Percentiles rank a stretch among this genome's conserved stretches.
Evolutionary conservation across 2,888 invertebrate species (phyloP).

Genomic region (Amblyjoppa fuscipennis): DNA sequence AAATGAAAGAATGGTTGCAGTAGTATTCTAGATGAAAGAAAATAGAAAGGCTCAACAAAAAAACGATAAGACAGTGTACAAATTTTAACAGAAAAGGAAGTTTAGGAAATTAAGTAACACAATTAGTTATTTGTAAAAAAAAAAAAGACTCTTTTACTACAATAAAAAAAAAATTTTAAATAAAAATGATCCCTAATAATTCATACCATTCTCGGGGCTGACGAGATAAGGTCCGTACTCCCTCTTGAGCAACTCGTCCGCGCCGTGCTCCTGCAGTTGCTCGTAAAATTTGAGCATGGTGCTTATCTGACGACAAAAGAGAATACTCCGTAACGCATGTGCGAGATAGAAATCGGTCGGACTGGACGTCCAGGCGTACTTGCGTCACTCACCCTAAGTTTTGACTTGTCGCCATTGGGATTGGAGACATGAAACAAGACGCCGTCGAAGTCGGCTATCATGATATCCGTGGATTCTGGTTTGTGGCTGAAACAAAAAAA

Average conservation of each 20-base stretch:
- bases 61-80: no score
- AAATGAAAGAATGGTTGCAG: not conserved
- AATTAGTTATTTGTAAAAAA: no score
- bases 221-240: slow-evolving; percentile 95
- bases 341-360: not conserved
- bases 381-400: slow-evolving; percentile 93
- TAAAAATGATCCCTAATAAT: not conserved
- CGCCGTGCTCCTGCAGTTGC: slow-evolving; percentile 99
- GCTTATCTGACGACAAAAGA: slow-evolving; percentile 91
- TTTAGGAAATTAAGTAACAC: no score
- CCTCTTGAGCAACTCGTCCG: slow-evolving; percentile 97
- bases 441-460: slow-evolving; percentile 99
- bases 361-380: not conserved
- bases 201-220: slow-evolving; percentile 93
- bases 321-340: not conserved
- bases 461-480: slow-evolving; percentile 97
- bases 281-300: slow-evolving; percentile 99
- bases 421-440: slow-evolving; percentile 99
- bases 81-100: no score
- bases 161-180: not conserved
- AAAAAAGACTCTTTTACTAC: not conserved
- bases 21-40: no score
- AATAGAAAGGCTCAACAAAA: no score
- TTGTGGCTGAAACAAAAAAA: slow-evolving; percentile 91
- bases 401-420: slow-evolving; percentile 97